phyloP scores from a whole-genome alignment of 1,140 invertebrate species.

The Sinella curviseta region DNA sequence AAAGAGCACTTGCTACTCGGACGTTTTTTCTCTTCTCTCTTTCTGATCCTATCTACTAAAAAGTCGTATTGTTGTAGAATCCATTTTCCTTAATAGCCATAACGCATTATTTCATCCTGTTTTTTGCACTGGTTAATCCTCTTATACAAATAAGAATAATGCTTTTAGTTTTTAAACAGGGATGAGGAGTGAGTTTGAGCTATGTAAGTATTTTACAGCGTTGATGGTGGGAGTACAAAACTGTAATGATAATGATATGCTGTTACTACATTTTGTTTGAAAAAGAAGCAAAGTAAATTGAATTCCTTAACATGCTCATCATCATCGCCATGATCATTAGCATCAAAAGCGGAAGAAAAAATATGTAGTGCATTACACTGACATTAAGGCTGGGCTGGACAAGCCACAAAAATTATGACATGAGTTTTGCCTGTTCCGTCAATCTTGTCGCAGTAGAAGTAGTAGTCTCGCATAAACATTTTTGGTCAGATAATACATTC shows the following conservation, averaged over 20 bases:
- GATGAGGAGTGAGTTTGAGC: too few species aligned
- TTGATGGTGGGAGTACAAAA: too few species aligned
- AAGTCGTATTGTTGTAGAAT: not conserved
- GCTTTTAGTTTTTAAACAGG: too few species aligned
- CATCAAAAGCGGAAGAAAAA: not conserved
- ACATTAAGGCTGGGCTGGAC: slow-evolving; percentile 11
- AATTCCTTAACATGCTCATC: too few species aligned
- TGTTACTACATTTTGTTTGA: too few species aligned
- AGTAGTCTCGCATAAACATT: not conserved
- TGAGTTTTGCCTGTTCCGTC: not conserved
- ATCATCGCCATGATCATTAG: too few species aligned
- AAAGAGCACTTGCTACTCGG: too few species aligned
- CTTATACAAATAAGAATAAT: not conserved
- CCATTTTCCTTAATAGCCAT: not conserved
- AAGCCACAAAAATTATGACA: slow-evolving; percentile 11
- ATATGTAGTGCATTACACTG: not conserved
- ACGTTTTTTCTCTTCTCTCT: not conserved
- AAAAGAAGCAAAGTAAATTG: too few species aligned
- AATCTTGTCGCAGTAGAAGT: not conserved
- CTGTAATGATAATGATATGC: too few species aligned
- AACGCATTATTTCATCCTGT: not conserved
- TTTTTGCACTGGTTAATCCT: not conserved
- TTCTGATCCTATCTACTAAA: not conserved
- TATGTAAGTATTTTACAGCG: too few species aligned
- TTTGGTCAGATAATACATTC: too few species aligned